Percentiles rank a stretch among this genome's conserved stretches.
Evolutionary conservation across 2,113 vertebrate species (phyloP).

Genomic region (Xiphophorus couchianus): DNA sequence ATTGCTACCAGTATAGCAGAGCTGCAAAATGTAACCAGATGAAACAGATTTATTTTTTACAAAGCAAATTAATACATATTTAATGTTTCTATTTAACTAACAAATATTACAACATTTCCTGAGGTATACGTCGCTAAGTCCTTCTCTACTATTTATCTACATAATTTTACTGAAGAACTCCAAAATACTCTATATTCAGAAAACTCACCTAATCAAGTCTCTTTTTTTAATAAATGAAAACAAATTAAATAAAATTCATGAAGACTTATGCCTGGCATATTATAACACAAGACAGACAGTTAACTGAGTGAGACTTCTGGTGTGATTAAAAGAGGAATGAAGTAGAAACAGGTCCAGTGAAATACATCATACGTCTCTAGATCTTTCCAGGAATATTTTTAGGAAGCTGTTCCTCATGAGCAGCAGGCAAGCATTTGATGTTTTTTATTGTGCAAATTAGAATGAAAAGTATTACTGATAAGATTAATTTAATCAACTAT

Average conservation of each 20-base stretch:
- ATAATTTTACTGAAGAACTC: background rate
- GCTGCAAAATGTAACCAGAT: background rate
- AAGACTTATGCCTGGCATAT: background rate
- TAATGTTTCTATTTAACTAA: too few relatives aligned
- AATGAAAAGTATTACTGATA: background rate
- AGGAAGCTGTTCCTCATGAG: background rate
- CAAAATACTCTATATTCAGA: background rate
- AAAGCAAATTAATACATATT: too few relatives aligned
- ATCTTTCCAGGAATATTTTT: conserved; percentile 4
- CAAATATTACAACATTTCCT: too few relatives aligned
- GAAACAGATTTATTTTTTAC: too few relatives aligned
- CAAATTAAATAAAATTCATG: background rate
- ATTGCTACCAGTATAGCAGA: background rate
- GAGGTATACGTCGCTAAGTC: too few relatives aligned
- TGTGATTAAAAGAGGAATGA: conserved; percentile 8
- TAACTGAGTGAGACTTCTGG: background rate
- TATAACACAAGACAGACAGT: background rate
- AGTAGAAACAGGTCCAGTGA: background rate
- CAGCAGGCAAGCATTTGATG: background rate
- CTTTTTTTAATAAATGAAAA: background rate
- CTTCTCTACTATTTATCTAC: background rate
- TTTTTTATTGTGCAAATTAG: background rate
- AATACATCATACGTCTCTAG: background rate
- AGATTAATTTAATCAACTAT: too few relatives aligned
- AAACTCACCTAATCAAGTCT: background rate